Evolutionary conservation across 2,797 vertebrate species (phyloP).

Genomic region (Liasis olivaceus): DNA sequence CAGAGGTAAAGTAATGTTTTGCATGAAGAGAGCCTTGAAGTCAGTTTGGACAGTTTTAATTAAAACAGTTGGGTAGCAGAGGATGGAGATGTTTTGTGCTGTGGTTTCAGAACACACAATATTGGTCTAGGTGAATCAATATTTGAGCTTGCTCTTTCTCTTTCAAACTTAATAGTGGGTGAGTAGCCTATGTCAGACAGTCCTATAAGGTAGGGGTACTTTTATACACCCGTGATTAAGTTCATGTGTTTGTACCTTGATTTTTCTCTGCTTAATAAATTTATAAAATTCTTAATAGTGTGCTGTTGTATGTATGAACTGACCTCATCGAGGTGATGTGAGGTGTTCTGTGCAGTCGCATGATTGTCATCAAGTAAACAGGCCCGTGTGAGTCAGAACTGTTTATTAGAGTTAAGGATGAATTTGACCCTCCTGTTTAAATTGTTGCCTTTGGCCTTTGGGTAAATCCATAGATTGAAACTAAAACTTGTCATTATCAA

Average conservation of each 20-base stretch:
- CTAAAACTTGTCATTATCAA: neutral
- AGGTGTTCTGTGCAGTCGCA: neutral
- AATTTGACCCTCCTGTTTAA: neutral
- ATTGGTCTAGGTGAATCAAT: neutral
- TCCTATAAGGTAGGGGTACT: neutral
- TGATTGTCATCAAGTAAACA: neutral
- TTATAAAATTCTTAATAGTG: neutral
- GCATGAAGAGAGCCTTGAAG: neutral
- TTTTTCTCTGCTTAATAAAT: neutral
- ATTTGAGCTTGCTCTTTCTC: neutral
- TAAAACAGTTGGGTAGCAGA: neutral
- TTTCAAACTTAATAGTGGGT: slow-evolving; percentile 19
- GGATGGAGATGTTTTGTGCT: neutral
- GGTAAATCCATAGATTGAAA: neutral
- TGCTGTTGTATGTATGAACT: neutral
- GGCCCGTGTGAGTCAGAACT: neutral
- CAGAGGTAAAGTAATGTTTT: neutral
- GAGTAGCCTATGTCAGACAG: neutral
- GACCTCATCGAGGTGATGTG: neutral
- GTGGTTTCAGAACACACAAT: neutral
- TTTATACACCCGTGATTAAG: neutral
- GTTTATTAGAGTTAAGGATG: neutral
- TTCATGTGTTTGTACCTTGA: neutral
- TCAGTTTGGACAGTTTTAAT: neutral
- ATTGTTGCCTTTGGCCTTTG: no score